Evolutionary conservation across 2,113 vertebrate genomes (phyloP).

Genomic region (Oreocharis arfaki): DNA sequence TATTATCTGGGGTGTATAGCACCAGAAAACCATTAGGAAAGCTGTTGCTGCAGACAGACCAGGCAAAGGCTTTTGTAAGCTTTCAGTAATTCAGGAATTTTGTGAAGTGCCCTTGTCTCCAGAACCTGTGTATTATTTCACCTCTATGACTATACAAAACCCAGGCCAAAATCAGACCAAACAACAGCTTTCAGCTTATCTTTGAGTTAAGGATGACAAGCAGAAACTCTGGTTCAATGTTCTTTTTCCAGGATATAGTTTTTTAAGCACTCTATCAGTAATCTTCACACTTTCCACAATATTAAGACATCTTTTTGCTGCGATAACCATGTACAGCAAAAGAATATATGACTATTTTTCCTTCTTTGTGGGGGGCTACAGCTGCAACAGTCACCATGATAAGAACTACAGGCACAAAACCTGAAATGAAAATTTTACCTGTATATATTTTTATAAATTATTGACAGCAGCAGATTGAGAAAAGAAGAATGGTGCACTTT

Average conservation of each 20-base stretch:
- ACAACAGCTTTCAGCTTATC: neutral
- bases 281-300: neutral
- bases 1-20: neutral
- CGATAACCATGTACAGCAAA: neutral
- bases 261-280: neutral
- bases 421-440: neutral
- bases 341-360: neutral
- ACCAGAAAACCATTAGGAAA: neutral
- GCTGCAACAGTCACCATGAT: neutral
- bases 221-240: neutral
- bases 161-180: neutral
- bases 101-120: neutral
- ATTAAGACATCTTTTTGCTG: fast-evolving
- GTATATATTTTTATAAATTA: neutral
- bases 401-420: neutral
- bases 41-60: neutral
- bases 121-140: neutral
- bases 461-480: neutral
- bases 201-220: neutral
- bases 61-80: neutral
- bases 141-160: neutral
- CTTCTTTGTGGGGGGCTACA: neutral
- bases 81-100: neutral
- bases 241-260: neutral
- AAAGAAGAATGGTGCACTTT: fast-evolving